Percentiles rank a stretch among this genome's conserved stretches.
These are phyloP conservation scores for Gallirallus australis DNA, from an alignment of 2,797 vertebrate genomes.

Conservation along the genomic window DNA sequence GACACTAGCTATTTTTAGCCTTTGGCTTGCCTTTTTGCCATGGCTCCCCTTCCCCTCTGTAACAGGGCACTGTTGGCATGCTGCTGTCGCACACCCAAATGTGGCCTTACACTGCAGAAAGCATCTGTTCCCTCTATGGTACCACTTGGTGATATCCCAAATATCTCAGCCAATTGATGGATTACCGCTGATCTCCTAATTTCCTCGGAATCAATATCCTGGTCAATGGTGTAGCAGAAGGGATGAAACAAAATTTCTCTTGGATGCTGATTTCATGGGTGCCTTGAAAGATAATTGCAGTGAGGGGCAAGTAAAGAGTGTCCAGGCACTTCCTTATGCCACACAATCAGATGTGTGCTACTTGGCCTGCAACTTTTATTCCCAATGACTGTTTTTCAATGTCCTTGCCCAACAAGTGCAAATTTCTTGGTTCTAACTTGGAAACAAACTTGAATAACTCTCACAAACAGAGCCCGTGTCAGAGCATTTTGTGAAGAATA, in stretches of 20 bases:
- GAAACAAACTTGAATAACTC: slow-evolving; percentile 26
- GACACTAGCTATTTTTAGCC: not conserved
- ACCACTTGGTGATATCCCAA: not conserved
- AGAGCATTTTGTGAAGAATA: not conserved
- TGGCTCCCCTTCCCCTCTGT: not conserved
- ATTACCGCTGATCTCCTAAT: not conserved
- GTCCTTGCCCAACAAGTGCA: not conserved
- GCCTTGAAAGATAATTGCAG: not conserved
- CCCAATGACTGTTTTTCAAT: not conserved
- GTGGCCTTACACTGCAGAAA: not conserved
- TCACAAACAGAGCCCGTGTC: slow-evolving; percentile 3
- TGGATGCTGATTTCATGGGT: not conserved
- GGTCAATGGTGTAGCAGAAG: not conserved
- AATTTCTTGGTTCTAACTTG: not conserved
- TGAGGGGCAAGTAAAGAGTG: not conserved
- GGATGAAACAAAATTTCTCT: not conserved
- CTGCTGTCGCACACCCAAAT: not conserved
- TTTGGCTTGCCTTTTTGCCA: not conserved
- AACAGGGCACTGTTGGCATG: not conserved
- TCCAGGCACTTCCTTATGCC: not conserved
- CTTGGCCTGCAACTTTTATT: not conserved
- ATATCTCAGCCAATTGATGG: not conserved
- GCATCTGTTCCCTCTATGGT: not conserved
- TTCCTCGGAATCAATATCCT: not conserved
- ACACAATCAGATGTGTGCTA: not conserved